Evolutionary conservation across 2,888 invertebrate species (phyloP).

Genomic region (Eilema depressum): DNA sequence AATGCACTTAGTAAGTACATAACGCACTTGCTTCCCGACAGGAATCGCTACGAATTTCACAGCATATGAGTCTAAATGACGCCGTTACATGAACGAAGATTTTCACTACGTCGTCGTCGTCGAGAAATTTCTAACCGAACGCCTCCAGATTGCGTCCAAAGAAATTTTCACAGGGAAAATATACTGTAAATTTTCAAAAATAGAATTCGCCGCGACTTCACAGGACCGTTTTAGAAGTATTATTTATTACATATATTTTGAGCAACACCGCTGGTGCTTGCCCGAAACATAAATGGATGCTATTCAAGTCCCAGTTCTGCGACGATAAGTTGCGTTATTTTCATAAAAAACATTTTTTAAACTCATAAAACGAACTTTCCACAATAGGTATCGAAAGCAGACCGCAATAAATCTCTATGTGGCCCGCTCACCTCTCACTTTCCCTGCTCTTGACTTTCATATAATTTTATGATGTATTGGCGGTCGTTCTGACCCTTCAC

Average conservation of each 20-base stretch:
- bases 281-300: conserved; percentile 44
- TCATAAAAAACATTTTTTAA: conserved; percentile 75
- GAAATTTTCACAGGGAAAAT: conserved; percentile 38
- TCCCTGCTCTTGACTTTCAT: conserved; percentile 85
- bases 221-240: conserved; percentile 36
- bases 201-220: conserved; percentile 32
- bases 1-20: conserved; percentile 57
- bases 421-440: conserved; percentile 81
- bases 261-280: conserved; percentile 24
- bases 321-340: conserved; percentile 68
- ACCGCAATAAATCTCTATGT: conserved; percentile 80
- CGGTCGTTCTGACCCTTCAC: conserved; percentile 83
- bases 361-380: conserved; percentile 74
- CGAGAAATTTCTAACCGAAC: conserved; percentile 76
- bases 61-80: conserved; percentile 71
- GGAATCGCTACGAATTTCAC: conserved; percentile 82
- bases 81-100: conserved; percentile 72
- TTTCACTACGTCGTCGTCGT: conserved; percentile 61
- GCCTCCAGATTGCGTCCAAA: conserved; percentile 55
- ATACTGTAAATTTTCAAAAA: conserved; percentile 37
- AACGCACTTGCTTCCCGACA: conserved; percentile 55
- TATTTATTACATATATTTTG: conserved; percentile 42
- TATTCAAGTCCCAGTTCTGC: conserved; percentile 48
- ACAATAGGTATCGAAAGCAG: conserved; percentile 85
- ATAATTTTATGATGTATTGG: conserved; percentile 86